Conservation (phyloP, 1,140 invertebrate genomes). For the Globodera ellingtonae region DNA sequence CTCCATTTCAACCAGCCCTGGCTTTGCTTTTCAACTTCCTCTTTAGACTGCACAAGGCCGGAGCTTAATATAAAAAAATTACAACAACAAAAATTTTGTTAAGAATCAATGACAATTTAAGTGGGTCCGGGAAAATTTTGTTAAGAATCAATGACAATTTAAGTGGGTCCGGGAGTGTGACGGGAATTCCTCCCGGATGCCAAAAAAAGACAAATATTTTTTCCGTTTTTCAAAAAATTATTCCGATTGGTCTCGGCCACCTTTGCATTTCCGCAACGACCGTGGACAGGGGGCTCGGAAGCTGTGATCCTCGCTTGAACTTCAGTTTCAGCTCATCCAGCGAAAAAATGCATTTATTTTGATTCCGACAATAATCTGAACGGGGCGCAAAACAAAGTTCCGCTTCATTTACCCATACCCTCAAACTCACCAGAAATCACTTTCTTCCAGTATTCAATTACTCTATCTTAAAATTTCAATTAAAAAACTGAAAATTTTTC, state of each 20-base stretch:
- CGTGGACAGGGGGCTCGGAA: slow-evolving; percentile 50
- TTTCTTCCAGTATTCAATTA: slow-evolving; percentile 55
- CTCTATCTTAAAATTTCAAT: slow-evolving; percentile 36
- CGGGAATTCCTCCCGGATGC: too few species aligned
- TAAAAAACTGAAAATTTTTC: background rate
- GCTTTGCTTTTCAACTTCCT: slow-evolving; percentile 39
- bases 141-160: too few species aligned
- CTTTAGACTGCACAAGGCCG: slow-evolving; percentile 32
- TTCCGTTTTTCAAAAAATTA: background rate
- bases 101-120: too few species aligned
- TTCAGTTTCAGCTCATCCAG: slow-evolving; percentile 50
- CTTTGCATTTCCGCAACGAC: slow-evolving; percentile 54
- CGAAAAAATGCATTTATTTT: slow-evolving; percentile 55
- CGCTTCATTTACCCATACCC: background rate
- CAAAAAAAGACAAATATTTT: background rate
- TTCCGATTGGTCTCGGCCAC: slow-evolving; percentile 2
- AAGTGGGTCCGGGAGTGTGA: too few species aligned
- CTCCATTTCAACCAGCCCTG: slow-evolving; percentile 56
- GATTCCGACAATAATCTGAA: slow-evolving; percentile 50
- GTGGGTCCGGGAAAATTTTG: too few species aligned
- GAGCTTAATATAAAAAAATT: slow-evolving; percentile 38
- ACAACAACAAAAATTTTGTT: too few species aligned
- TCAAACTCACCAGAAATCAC: slow-evolving; percentile 18
- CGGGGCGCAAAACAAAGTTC: slow-evolving; percentile 4
- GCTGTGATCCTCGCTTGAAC: slow-evolving; percentile 54